A percentile compares a stretch with the other conserved stretches of the same genome.
Conservation (phyloP, 1,140 invertebrate genomes). For the Cepaea nemoralis region DNA sequence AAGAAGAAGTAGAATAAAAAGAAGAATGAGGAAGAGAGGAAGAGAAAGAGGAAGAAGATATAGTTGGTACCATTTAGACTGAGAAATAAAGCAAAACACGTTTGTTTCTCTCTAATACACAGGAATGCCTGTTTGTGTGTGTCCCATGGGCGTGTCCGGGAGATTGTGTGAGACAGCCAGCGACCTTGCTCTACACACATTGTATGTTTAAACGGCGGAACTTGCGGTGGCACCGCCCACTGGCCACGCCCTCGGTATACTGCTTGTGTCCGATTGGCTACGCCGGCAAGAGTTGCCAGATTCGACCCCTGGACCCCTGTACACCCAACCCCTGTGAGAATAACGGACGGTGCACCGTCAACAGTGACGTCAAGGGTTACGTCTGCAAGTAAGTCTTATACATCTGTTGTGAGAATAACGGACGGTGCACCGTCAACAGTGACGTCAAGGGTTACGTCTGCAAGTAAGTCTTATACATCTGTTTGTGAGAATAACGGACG, state of each 20-base stretch:
- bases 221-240: not conserved
- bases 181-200: not conserved
- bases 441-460: no score
- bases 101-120: no score
- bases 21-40: no score
- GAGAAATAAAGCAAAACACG: no score
- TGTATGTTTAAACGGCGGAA: conserved; percentile 9
- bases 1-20: no score
- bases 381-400: conserved; percentile 13
- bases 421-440: no score
- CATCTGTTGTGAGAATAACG: no score
- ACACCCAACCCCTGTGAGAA: conserved; percentile 20
- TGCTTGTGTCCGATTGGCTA: conserved; percentile 18
- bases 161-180: not conserved
- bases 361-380: not conserved
- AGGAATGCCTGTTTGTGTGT: conserved; percentile 3
- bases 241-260: not conserved
- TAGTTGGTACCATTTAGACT: no score
- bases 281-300: not conserved
- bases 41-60: no score
- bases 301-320: conserved; percentile 7
- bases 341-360: not conserved
- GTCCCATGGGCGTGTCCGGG: not conserved
- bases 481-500: no score
- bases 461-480: no score